Conservation (phyloP, 2,113 vertebrate genomes). For the Pterophyllum scalare region DNA sequence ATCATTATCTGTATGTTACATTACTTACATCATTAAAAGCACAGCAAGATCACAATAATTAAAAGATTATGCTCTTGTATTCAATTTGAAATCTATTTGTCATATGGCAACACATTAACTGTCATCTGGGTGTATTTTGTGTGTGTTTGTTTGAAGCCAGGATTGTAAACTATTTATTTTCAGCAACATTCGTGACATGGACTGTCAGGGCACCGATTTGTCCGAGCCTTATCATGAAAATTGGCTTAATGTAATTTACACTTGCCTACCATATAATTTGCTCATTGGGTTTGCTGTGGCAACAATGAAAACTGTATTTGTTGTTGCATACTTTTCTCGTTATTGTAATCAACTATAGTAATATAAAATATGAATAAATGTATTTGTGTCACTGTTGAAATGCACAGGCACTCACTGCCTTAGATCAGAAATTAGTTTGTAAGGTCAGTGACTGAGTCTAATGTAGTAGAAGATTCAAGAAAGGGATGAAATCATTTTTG, state of each 20-base stretch:
- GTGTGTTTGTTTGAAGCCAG: not conserved
- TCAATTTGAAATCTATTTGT: constrained; percentile 29
- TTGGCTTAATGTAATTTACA: constrained; percentile 11
- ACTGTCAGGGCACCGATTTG: not conserved
- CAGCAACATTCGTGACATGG: not conserved
- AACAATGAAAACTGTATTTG: constrained; percentile 29
- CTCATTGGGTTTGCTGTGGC: not conserved
- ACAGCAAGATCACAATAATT: constrained; percentile 23
- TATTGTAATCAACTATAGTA: constrained; percentile 32
- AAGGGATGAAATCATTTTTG: constrained; percentile 54
- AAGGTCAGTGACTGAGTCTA: constrained; percentile 59
- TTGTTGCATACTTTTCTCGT: constrained; percentile 21
- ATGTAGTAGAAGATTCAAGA: constrained; percentile 58
- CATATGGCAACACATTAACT: constrained; percentile 32
- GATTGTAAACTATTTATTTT: not conserved
- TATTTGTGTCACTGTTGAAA: constrained; percentile 43
- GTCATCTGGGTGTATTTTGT: not conserved
- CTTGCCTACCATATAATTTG: not conserved
- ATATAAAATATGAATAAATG: constrained; percentile 20
- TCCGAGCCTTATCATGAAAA: constrained; percentile 6
- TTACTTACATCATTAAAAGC: constrained; percentile 23
- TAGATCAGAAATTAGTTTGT: constrained; percentile 65
- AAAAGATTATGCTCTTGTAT: constrained; percentile 24
- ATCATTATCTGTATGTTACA: constrained; percentile 30
- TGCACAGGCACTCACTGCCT: constrained; percentile 45